Percentiles rank a stretch among this genome's conserved stretches.
These are phyloP conservation scores for Pogonocichla stellata DNA, from an alignment of 2,113 vertebrate genomes.

Conservation along the genomic window DNA sequence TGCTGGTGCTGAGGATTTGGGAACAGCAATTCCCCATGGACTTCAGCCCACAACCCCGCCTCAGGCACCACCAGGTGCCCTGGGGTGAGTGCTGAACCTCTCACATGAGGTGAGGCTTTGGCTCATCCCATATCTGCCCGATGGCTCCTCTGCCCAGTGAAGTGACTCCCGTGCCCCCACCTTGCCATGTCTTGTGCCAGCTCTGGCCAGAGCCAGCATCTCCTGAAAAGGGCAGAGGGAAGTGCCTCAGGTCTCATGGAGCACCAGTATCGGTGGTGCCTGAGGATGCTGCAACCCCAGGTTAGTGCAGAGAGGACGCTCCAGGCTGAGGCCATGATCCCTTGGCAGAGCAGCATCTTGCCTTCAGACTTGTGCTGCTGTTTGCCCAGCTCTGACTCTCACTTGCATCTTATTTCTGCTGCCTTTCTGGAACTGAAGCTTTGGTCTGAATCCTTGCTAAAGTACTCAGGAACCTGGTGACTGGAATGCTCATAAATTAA, in stretches of 20 bases:
- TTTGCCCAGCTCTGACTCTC: neutral
- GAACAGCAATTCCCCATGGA: neutral
- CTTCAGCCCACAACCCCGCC: neutral
- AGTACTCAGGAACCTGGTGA: neutral
- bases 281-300: neutral
- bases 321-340: fast-evolving
- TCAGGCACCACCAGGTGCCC: neutral
- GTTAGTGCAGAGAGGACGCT: neutral
- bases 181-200: neutral
- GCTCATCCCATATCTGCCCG: fast-evolving
- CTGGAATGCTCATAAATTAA: conserved; percentile 28
- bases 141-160: neutral
- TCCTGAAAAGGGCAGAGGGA: neutral
- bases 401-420: neutral
- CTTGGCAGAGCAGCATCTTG: neutral
- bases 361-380: neutral
- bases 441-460: neutral
- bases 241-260: too few species aligned
- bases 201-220: neutral
- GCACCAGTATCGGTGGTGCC: neutral
- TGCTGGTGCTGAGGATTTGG: neutral
- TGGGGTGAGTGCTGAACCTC: neutral
- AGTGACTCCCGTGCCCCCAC: fast-evolving
- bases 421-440: neutral
- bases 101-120: neutral